Evolutionary conservation across 2,888 invertebrate genomes (phyloP), one percentile per base, ranked within the genome.

Genomic region (Galerucella nymphaeae): DNA sequence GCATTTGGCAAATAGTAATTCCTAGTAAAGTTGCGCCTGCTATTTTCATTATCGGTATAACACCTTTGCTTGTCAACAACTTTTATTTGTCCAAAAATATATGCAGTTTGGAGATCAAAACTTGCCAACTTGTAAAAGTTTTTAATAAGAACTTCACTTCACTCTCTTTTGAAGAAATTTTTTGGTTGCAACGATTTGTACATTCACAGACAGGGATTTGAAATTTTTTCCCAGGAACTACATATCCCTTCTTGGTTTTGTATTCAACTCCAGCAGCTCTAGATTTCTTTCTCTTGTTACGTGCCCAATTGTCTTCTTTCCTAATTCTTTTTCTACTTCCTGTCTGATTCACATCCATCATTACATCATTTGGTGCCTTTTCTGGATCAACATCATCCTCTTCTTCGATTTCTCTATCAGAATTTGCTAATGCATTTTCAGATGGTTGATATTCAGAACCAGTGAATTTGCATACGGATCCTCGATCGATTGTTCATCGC

Each of bases 301-400:
- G 18, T 58, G 18, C 58, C 58, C 58, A 58, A 58, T 18, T 58
- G 18, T 58, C 23, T 58, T 58, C 58, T 58, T 58, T 58, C 23
- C 23, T 58, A 20, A 58, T 23, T 18, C 20, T 18, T 58, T 58
- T 58, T 58, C 23, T 58, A 20, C 30, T 58, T 58, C 23, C 42
- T 58, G 58, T 23, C 58, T 58, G 18, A 58, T 23, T 8, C 18
- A 23, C 23, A 20, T 58, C 58, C 18, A 20, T 23, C 23, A 23
- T 9, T 58, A 42, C 42, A 42, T 58, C 58, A 20, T 58, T 18
- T 23, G 58, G 20, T 23, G 58, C 58, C 23, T 58, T 18, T 58
- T 18, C 58, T 58, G 58, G 20, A 58, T 18, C 20, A 18, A 20
- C 58, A 20, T 18, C 23, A 23, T 58, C 58, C 23, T 18, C 18